Evolutionary conservation across 2,888 invertebrate species (phyloP).

Genomic region (Crocallis elinguaria): DNA sequence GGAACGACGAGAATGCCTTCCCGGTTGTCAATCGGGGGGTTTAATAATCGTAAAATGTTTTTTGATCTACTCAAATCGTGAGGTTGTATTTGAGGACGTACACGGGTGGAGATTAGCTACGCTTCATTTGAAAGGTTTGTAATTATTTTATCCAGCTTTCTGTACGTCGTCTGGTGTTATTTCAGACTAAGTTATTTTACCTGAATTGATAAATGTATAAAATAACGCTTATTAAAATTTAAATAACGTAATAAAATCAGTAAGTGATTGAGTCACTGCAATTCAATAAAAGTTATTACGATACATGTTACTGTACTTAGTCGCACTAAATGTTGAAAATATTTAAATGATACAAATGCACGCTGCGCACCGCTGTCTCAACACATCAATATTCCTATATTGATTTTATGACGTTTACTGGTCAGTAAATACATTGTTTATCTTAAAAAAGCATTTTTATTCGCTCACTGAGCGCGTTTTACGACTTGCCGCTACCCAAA

Average conservation of each 20-base stretch:
- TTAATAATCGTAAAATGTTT: conserved; percentile 84
- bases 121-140: conserved; percentile 32
- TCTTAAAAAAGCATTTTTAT: conserved; percentile 51
- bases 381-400: conserved; percentile 63
- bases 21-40: conserved; percentile 80
- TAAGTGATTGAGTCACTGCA: conserved; percentile 29
- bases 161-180: background rate
- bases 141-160: conserved; percentile 18
- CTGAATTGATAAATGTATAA: background rate
- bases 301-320: background rate
- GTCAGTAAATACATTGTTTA: conserved; percentile 62
- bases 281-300: conserved; percentile 13
- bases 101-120: conserved; percentile 39
- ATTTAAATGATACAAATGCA: conserved; percentile 54
- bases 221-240: conserved; percentile 23
- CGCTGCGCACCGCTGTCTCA: conserved; percentile 52
- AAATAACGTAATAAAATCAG: conserved; percentile 34
- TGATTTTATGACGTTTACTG: conserved; percentile 56
- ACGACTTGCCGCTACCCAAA: conserved; percentile 57
- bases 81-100: conserved; percentile 45
- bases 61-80: conserved; percentile 70
- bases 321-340: conserved; percentile 24
- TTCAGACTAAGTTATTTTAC: background rate
- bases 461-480: conserved; percentile 34
- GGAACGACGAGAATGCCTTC: conserved; percentile 78